Conservation (phyloP, 1,140 invertebrate genomes). For the Melitaea cinxia region DNA sequence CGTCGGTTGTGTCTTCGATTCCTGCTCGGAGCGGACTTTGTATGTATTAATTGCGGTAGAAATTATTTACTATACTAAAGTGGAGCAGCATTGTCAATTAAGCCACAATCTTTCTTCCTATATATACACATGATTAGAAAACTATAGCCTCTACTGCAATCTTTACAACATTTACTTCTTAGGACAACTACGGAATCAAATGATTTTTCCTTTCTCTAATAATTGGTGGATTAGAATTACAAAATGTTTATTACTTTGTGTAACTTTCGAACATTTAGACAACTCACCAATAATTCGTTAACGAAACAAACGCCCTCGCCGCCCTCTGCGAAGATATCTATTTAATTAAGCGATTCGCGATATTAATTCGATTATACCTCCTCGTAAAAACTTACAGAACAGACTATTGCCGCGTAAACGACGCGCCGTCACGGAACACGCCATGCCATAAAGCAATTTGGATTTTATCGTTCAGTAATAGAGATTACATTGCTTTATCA, state of each 20-base stretch:
- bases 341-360: conserved; percentile 77
- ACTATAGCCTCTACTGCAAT: no score
- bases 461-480: conserved; percentile 74
- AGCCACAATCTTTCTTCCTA: no score
- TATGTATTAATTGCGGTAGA: no score
- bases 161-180: no score
- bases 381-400: conserved; percentile 73
- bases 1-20: no score
- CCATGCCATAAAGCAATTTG: conserved; percentile 69
- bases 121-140: no score
- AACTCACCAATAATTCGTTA: conserved; percentile 30
- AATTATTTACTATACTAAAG: no score
- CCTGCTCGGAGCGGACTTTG: no score
- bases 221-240: no score
- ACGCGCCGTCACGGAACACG: conserved; percentile 56
- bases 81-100: no score
- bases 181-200: no score
- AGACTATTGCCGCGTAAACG: conserved; percentile 65
- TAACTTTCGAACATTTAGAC: conserved; percentile 12
- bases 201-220: no score
- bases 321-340: conserved; percentile 62
- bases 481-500: conserved; percentile 76
- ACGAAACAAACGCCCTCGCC: conserved; percentile 32
- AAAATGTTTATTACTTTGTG: not conserved
- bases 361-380: conserved; percentile 76